phyloP scores from a whole-genome alignment of 92 coral and sea anemone species.

The Zoanthus sansibaricus region DNA sequence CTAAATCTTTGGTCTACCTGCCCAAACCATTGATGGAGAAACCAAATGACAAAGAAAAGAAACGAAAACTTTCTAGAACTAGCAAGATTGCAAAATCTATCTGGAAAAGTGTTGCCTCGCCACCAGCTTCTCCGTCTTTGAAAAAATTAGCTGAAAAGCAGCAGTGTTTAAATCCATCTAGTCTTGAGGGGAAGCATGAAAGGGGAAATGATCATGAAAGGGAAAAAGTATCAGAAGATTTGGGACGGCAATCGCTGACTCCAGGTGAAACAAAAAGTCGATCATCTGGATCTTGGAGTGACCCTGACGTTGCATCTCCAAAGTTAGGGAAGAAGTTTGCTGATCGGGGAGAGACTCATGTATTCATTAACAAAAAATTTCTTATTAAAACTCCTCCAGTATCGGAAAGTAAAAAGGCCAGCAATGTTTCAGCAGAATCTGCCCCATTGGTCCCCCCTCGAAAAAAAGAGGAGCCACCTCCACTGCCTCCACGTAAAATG shows the following conservation, averaged over 20 bases:
- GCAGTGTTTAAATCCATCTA: background rate
- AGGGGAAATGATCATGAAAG: background rate
- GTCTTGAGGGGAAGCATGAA: slow-evolving; percentile 9
- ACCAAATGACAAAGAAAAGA: slow-evolving; percentile 42
- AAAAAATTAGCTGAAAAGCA: background rate
- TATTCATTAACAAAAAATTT: slow-evolving; percentile 5
- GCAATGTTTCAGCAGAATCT: slow-evolving; percentile 27
- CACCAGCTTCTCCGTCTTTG: slow-evolving; percentile 31
- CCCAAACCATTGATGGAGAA: slow-evolving; percentile 15
- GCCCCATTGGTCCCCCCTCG: slow-evolving; percentile 92
- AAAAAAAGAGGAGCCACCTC: slow-evolving; percentile 85
- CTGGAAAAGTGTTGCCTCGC: slow-evolving; percentile 61
- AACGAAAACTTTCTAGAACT: slow-evolving; percentile 68
- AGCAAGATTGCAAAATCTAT: slow-evolving; percentile 60
- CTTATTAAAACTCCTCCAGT: background rate
- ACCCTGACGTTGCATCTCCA: slow-evolving; percentile 13
- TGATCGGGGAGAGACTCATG: slow-evolving; percentile 14
- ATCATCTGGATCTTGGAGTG: slow-evolving; percentile 27
- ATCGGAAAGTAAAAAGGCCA: slow-evolving; percentile 22
- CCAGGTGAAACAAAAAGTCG: background rate
- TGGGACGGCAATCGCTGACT: background rate
- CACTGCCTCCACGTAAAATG: slow-evolving; percentile 79
- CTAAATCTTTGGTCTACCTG: background rate
- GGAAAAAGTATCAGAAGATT: background rate
- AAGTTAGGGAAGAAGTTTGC: background rate